A percentile compares a stretch with the other conserved stretches of the same genome.
These are phyloP conservation scores for Pogona vitticeps DNA, from an alignment of 2,113 vertebrate genomes.

Conservation along the genomic window DNA sequence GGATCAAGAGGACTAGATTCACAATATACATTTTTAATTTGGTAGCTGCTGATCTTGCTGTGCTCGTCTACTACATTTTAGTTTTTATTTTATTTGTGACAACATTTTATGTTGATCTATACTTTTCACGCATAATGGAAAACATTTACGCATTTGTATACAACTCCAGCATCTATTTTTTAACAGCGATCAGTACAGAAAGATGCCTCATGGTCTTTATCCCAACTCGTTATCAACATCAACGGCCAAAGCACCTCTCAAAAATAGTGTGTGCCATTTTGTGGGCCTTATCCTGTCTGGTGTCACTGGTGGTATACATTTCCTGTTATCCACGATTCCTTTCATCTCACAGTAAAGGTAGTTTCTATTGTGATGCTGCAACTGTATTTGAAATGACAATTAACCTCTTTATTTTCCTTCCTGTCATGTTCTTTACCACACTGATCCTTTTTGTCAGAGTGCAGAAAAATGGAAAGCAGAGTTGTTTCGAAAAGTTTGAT, in stretches of 20 bases:
- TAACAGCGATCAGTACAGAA: constrained; percentile 6
- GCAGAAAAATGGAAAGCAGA: not conserved
- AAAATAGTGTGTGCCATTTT: accelerated
- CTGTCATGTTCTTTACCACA: not conserved
- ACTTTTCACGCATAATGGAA: not conserved
- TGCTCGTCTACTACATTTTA: constrained; percentile 7
- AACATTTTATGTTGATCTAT: not conserved
- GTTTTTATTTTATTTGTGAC: not conserved
- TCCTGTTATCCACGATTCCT: constrained; percentile 15
- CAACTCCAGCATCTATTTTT: constrained; percentile 23
- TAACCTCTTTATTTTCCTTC: constrained; percentile 28
- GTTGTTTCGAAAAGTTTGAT: not conserved
- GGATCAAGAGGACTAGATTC: constrained; percentile 24
- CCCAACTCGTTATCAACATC: not conserved
- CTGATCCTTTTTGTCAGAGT: constrained; percentile 24
- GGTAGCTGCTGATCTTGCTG: not conserved
- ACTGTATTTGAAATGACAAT: constrained; percentile 1
- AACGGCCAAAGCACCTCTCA: not conserved
- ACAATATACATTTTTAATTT: constrained; percentile 9
- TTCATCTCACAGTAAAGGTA: not conserved
- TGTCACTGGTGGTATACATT: not conserved
- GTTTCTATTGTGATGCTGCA: not conserved
- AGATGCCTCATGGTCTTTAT: not conserved
- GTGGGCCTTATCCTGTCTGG: not conserved
- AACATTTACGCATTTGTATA: not conserved